Base-by-base conservation (phyloP, 2,113 vertebrate genomes). In the Saccopteryx bilineata region DNA sequence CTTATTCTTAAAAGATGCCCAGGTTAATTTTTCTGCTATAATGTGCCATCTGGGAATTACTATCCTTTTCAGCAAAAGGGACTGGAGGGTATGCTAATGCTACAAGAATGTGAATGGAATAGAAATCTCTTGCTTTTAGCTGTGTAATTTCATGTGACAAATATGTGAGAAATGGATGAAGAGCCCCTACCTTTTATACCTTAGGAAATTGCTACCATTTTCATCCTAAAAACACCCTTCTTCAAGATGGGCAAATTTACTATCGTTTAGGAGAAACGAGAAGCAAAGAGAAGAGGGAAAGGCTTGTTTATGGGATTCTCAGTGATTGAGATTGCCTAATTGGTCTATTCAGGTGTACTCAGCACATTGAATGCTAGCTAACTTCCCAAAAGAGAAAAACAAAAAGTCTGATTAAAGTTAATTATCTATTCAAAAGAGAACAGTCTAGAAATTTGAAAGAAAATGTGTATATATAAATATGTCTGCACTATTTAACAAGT, bases 41-140 rank as follows among this genome's bases (percentile, higher is more conserved):
- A 75, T 96, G 71, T 84, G 68, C 5, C 33, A 48, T 65, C 31
- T 68, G 24, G 58, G 60, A 76, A 63, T 58, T 68, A 4, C 91
- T 92, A 90, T 14, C 24, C 5, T 94, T 91, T 96, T 78, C 87
- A 39, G 31, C 85, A 71, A 85, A 95, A 95, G 66, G 13, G 3
- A 71, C 39, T 48, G 19, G 26, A 90, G 0, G 72, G 1, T 63
- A 69, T 0, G 0, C 19, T 54, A 78, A 1, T 4, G 91, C 50
- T 14, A 17, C 26, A 68, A 80, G 39, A 83, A 93, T 5, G 1
- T 10, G 18, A 69, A 56, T 1, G 72, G 60, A 94, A 12, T 17
- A 72, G 39, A 86, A 72, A 90, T 18, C 39, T 6, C 69, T 24
- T 66, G 56, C 15, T 5, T 84, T 84, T 58, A 71, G 75, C 31